Evolutionary conservation across 2,113 vertebrate species (phyloP), one percentile per base, ranked within the genome.

Genomic region (Rostratula benghalensis): DNA sequence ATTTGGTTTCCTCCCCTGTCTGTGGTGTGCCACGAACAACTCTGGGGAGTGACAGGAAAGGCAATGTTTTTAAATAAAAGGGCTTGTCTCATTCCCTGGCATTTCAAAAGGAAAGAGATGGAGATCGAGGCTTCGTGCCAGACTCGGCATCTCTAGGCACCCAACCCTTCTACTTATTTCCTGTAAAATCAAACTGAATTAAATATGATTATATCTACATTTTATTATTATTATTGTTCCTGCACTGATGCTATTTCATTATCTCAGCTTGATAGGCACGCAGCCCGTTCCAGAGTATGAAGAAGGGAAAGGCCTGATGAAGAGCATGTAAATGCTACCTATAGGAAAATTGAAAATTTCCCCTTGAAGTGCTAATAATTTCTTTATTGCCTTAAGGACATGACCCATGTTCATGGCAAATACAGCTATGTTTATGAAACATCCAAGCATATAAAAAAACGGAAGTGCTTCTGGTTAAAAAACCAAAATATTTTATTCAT

Each of bases 11-110:
- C 51, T 85, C 19, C 64, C 53, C 76, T n/a, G 76, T 33, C 71
- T 0, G 1, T 0, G 4, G 10, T 37, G 41, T 28, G n/a, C n/a
- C 25, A 60, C 31, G 39, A 28, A 6, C 0, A 1, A 17, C 71
- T 68, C 60, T 18, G 51, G 20, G 64, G 50, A 83, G 41, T 0
- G 1, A 85, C 81, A 51, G 25, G 5, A 81, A 96, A 83, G 7
- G 50, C 4, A 25, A 63, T 18, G 22, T 13, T 92, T 85, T 83
- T 41, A 48, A 61, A 76, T 11, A 63, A 43, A 61, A 82, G n/a
- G 37, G 27, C 2, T 69, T 90, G 12, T 79, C n/a, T n/a, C 41
- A 50, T 74, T 70, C 64, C 28, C 25, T 67, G 83, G 60, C 46
- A 37, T 69, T 69, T 70, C 67, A 75, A 13, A 9, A 65, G 41